Conservation (phyloP, 2,888 invertebrate genomes). For the Cosmopolites sordidus region DNA sequence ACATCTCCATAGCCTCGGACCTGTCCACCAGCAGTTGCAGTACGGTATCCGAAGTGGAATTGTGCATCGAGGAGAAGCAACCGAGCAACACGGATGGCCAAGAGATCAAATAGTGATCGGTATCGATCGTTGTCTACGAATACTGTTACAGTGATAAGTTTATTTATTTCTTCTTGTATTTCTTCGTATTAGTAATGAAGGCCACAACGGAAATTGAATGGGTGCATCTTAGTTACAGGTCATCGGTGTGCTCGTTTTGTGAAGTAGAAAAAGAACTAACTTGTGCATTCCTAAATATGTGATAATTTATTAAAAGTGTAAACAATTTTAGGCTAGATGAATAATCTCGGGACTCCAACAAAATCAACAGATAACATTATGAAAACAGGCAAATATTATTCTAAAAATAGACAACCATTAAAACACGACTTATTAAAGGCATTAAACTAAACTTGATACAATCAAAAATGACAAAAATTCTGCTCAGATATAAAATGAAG, state of each 20-base stretch:
- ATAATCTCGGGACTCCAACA: too few species aligned
- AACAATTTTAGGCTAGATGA: not conserved
- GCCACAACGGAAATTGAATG: slow-evolving; percentile 8
- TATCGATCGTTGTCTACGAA: not conserved
- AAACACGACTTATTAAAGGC: too few species aligned
- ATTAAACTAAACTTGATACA: too few species aligned
- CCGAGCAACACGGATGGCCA: slow-evolving; percentile 2
- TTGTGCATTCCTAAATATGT: slow-evolving; percentile 25
- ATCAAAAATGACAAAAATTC: too few species aligned
- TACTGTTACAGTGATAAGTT: slow-evolving; percentile 6
- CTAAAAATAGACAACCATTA: too few species aligned
- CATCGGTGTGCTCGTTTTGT: not conserved
- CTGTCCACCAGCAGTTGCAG: slow-evolving; percentile 41
- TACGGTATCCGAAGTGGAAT: slow-evolving; percentile 25
- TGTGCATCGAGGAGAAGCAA: slow-evolving; percentile 21
- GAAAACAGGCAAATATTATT: too few species aligned
- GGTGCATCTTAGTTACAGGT: slow-evolving; percentile 9
- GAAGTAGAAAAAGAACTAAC: slow-evolving; percentile 1
- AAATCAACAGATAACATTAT: too few species aligned
- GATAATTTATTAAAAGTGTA: slow-evolving; percentile 9
- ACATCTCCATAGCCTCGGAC: slow-evolving; percentile 44
- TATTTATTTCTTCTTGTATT: slow-evolving; percentile 10
- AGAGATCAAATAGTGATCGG: slow-evolving; percentile 1
- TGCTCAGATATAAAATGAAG: too few species aligned
- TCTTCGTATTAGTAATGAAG: slow-evolving; percentile 3